phyloP scores from a whole-genome alignment of 2,113 vertebrate genomes.

The Etheostoma spectabile region DNA sequence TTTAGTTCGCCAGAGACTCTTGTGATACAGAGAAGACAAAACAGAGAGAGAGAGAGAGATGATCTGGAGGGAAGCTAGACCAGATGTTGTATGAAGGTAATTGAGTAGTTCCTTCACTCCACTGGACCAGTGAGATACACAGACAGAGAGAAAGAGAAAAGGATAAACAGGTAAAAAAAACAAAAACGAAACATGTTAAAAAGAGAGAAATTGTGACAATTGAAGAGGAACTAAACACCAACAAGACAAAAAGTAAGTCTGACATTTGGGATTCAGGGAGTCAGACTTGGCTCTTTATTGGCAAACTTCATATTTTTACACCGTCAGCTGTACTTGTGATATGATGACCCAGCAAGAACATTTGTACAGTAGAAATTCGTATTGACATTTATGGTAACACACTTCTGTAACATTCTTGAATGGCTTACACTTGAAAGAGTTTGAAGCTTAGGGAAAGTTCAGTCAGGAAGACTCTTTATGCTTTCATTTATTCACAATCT shows the following conservation, averaged over 20 bases:
- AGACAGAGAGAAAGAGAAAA: constrained; percentile 22
- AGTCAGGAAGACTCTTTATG: no score
- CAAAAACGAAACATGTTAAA: no score
- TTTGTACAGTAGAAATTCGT: neutral
- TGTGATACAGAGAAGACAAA: constrained; percentile 33
- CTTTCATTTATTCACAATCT: no score
- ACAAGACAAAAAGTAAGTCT: constrained; percentile 5
- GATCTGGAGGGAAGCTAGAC: constrained; percentile 45
- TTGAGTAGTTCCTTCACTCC: constrained; percentile 47
- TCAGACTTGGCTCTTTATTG: neutral
- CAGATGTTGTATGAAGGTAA: constrained; percentile 52
- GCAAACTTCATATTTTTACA: constrained; percentile 17
- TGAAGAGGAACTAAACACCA: constrained; percentile 2
- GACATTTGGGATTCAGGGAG: constrained; percentile 22
- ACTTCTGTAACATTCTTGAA: neutral
- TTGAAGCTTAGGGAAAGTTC: no score
- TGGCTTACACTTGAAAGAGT: neutral
- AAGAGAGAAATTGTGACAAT: constrained; percentile 25
- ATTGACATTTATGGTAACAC: neutral
- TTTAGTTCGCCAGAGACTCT: constrained; percentile 56
- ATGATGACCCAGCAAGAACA: neutral
- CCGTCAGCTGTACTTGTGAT: neutral
- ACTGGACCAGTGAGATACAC: constrained; percentile 49
- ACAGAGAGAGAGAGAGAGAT: constrained; percentile 4
- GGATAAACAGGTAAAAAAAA: constrained; percentile 3